Base-by-base conservation (phyloP, 1,140 invertebrate species). In the Sipha flava region DNA sequence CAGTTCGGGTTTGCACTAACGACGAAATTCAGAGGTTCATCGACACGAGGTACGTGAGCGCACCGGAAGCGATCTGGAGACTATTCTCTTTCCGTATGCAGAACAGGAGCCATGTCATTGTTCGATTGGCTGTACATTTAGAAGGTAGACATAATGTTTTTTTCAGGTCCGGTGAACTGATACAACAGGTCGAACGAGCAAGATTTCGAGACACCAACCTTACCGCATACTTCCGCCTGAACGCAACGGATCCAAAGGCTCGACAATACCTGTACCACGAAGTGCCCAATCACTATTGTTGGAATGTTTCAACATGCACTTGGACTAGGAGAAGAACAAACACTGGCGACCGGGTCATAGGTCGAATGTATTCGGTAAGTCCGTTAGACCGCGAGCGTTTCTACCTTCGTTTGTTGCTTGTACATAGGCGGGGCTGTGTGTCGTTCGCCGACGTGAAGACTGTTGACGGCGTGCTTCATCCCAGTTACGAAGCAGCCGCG, bases 361-460 rank as follows among this genome's bases (percentile, higher is more conserved):
- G 83, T 54, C 80, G 84, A 82, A 82, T 86, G 16, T 86, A 87
- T 81, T 83, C 83, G 7, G 81, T 87, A 47, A 83, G 84, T 83
- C 84, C 85, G 29, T 84, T 84, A 21, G 83, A 85, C 62, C 80
- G 72, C 31, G 84, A 86, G 82, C 84, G 83, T 57, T 87, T 82
- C 83, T 84, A 85, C 84, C 81, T 88, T 47, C 83, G 84, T 79
- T 59, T 88, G 73, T 82, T 88, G 72, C 83, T 88, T 82, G 66
- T 83, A 82, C 79, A 84, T 82, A 80, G 87, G 82, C 83, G 73
- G 82, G 86, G 86, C 43, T 84, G 86, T n/a, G 85, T 54, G 64
- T 85, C 81, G 68, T 87, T 86, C 83, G 81, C 82, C 77, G 80
- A 83, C 81, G 80, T 88, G 37, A 83, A 82, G 82, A 87, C 83